phyloP scores from a whole-genome alignment of 2,888 invertebrate species.

The Brassicogethes aeneus region DNA sequence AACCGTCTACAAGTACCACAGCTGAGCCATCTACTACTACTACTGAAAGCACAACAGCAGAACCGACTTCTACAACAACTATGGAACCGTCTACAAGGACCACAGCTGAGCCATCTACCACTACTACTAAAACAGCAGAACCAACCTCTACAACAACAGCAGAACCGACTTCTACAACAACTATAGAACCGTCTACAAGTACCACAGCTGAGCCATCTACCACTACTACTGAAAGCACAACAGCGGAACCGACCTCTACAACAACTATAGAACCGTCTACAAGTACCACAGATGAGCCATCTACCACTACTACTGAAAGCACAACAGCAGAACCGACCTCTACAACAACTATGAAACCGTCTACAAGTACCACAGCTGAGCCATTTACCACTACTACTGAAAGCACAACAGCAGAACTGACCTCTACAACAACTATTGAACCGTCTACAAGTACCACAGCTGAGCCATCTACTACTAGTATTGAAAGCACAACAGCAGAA shows the following conservation, averaged over 20 bases:
- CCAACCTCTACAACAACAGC: no score
- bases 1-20: no score
- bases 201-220: neutral
- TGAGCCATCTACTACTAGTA: neutral
- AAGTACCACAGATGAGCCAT: neutral
- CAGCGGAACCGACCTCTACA: neutral
- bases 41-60: neutral
- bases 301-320: neutral
- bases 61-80: neutral
- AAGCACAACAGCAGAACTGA: no score
- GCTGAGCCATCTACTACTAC: no score
- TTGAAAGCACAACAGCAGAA: neutral
- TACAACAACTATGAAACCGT: neutral
- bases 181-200: no score
- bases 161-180: no score
- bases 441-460: neutral
- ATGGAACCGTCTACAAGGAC: neutral
- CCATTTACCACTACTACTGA: neutral
- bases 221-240: neutral
- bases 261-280: neutral
- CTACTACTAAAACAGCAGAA: no score
- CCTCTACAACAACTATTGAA: neutral
- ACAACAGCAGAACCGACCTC: neutral
- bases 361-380: neutral
- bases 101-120: no score